These are phyloP conservation scores for Eciton burchellii DNA, from an alignment of 1,140 invertebrate species.

Conservation along the genomic window DNA sequence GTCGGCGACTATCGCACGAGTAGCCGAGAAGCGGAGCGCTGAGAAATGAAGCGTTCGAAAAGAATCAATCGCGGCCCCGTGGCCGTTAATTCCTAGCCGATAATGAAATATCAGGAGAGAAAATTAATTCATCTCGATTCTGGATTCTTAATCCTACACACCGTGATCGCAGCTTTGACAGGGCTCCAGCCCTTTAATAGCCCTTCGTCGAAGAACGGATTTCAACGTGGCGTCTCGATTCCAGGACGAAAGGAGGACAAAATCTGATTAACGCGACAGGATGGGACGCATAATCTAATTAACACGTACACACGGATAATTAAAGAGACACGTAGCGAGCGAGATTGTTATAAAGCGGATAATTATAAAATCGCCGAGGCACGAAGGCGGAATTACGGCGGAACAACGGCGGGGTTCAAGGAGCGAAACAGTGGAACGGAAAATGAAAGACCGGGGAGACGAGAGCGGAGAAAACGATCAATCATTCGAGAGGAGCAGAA, in stretches of 20 bases:
- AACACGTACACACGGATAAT: background rate
- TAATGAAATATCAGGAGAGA: too few species aligned
- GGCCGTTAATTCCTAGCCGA: too few species aligned
- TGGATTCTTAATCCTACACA: background rate
- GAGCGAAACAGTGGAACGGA: slow-evolving; percentile 41
- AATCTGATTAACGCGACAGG: background rate
- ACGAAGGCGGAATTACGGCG: slow-evolving; percentile 1
- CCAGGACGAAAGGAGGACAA: background rate
- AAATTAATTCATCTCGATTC: background rate
- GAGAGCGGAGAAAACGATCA: slow-evolving; percentile 76
- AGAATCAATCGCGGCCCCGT: background rate
- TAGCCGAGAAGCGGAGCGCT: background rate
- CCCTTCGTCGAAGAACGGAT: background rate
- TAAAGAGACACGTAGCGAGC: too few species aligned
- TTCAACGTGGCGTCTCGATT: background rate
- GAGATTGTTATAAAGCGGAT: background rate
- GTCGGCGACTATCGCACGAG: background rate
- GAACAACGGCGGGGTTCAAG: slow-evolving; percentile 8
- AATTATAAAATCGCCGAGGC: background rate
- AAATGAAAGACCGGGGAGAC: slow-evolving; percentile 46
- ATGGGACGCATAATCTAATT: background rate
- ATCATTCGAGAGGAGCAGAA: slow-evolving; percentile 77
- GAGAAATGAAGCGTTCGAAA: background rate
- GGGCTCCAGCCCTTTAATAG: too few species aligned
- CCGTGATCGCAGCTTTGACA: background rate